Evolutionary conservation across 2,797 vertebrate genomes (phyloP).

Genomic region (Linurgus olivaceus): DNA sequence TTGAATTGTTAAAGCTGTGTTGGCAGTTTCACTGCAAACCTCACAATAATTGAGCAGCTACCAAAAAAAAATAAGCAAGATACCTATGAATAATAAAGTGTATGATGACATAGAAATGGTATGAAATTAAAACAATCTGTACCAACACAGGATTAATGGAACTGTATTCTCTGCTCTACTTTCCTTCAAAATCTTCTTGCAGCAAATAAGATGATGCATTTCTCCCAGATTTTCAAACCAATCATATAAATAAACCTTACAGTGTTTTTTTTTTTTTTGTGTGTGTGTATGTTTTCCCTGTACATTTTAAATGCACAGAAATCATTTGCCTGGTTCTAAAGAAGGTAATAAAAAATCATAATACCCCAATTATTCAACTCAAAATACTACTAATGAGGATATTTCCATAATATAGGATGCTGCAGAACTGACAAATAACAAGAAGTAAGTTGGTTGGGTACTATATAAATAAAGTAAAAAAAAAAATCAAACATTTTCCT

Average conservation of each 20-base stretch:
- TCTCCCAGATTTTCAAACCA: background rate
- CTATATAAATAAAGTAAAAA: background rate
- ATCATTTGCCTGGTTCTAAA: conserved; percentile 3
- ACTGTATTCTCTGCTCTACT: background rate
- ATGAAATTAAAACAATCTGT: background rate
- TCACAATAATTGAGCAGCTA: background rate
- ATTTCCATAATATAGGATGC: background rate
- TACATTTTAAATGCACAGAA: background rate
- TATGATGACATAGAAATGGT: rapidly evolving
- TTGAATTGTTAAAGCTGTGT: background rate
- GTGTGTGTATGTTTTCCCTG: background rate
- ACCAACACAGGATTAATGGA: background rate
- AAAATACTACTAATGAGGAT: background rate
- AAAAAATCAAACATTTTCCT: background rate
- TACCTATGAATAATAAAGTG: background rate
- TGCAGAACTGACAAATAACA: background rate
- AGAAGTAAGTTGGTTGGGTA: background rate
- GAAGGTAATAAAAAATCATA: conserved; percentile 4
- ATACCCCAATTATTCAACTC: background rate
- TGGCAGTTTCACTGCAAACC: background rate
- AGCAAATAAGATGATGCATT: background rate
- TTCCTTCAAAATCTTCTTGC: background rate
- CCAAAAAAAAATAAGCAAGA: background rate
- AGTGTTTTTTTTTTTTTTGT: background rate
- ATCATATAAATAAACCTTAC: background rate